Base-by-base conservation (phyloP, 1,140 invertebrate species). In the Littorina saxatilis region DNA sequence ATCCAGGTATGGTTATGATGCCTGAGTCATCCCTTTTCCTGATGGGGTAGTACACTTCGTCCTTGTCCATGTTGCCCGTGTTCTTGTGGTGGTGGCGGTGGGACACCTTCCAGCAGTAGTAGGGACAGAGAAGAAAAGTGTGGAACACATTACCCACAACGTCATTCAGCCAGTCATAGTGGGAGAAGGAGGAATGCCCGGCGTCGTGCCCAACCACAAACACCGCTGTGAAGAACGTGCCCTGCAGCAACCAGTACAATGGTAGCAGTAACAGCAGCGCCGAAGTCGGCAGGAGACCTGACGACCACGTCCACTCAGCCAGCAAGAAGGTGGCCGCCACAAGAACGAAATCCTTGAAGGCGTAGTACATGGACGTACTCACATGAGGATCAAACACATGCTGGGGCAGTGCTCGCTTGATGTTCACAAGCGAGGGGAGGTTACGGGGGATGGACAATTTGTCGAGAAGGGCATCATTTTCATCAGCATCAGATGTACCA, bases 121-220 rank as follows among this genome's bases (percentile, higher is more conserved):
- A 91, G 20, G 90, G 90, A 29, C 83, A 83, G 39, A 90, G 68
- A 0, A 91, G 85, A 40, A 90, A 85, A 4, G 85, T 81, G 80
- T 91, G 90, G 17, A 85, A 80, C 23, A 90, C 52, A 1, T 84
- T 88, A 1, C 90, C 90, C 39, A 88, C 83, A 55, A 87, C 55
- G 29, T 88, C 86, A 66, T 91, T 90, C 9, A 91, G 43, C 70
- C 88, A 87, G 15, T 82, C 85, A 79, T 90, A 88, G 37, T 89
- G 84, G 2, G 92, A 93, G 86, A 93, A 93, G 1, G 92, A 92
- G 40, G 90, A 89, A 78, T 93, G 92, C 2, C 92, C 92, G 83
- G 92, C 93, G 82, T 93, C 92, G 76, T 93, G 92, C 23, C 92
- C 92, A 32, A 93, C 79, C n/a, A 91, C 89, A 81, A 93, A 93